Evolutionary conservation across 1,140 invertebrate genomes (phyloP).

Genomic region (Nomia melanderi): DNA sequence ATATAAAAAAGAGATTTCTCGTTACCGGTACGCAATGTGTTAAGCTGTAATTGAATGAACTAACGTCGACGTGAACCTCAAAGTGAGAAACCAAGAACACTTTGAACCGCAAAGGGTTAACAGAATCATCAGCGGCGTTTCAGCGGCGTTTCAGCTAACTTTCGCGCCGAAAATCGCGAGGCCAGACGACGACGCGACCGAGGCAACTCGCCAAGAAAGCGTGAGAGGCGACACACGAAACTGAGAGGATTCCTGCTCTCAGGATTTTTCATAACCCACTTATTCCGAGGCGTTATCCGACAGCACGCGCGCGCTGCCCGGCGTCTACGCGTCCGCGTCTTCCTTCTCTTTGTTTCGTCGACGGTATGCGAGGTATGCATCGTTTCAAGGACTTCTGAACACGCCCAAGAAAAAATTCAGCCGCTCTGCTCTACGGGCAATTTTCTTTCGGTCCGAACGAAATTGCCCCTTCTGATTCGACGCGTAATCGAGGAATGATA

Average conservation of each 20-base stretch:
- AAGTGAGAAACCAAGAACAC: too few relatives aligned
- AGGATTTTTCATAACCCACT: constrained; percentile 52
- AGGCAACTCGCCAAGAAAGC: constrained; percentile 48
- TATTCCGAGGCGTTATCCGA: background rate
- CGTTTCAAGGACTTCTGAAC: constrained; percentile 34
- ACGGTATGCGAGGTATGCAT: constrained; percentile 22
- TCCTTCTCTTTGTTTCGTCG: constrained; percentile 29
- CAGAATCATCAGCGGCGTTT: too few relatives aligned
- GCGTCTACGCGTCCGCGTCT: background rate
- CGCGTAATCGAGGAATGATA: too few relatives aligned
- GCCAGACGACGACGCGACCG: background rate
- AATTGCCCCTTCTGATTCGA: too few relatives aligned
- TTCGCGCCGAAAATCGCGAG: constrained; percentile 31
- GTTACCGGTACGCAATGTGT: too few relatives aligned
- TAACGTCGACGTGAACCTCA: too few relatives aligned
- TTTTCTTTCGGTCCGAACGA: too few relatives aligned
- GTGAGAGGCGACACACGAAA: constrained; percentile 39
- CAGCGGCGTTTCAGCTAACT: constrained; percentile 27
- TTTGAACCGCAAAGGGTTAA: too few relatives aligned
- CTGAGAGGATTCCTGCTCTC: constrained; percentile 34
- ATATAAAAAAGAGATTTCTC: too few relatives aligned
- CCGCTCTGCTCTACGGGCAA: background rate
- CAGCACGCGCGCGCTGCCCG: background rate
- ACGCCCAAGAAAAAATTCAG: constrained; percentile 11
- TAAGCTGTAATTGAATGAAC: too few relatives aligned